Evolutionary conservation across 2,888 invertebrate genomes (phyloP), one percentile per base, ranked within the genome.

Genomic region (Bellardia bayeri): DNA sequence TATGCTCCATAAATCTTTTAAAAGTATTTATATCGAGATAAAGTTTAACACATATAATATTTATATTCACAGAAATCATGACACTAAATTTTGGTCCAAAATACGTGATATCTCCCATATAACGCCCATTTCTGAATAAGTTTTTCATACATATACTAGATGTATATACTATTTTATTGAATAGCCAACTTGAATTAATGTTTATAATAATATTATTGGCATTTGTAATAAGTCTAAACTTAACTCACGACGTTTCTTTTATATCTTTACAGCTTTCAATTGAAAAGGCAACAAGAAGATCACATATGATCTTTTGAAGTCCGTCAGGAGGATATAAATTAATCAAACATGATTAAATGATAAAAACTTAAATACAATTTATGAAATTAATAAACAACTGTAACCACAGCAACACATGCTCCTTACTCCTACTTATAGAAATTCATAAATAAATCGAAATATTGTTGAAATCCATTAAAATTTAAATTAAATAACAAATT

Each of bases 401-500:
- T 7, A 76, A 42, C 11, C 37, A 63, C 54, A 42, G 14, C 30
- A 8, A 9, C 33, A 23, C 66, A 30, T 16, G 23, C 33, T 45
- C 3, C 2, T 11, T 30, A 13, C 16, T 16, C 1, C 23, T 23
- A 23, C 23, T 23, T 1, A 23, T 6, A 56, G n/a, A 16, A 8
- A 51, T 7, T 54, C 8, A 42, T 40, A 64, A 40, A 54, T 54
- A 11, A 3, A 66, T 6, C 45, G 11, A 66, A 23, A 14, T 9
- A 9, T 13, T 66, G 78, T 42, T 66, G 51, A 63, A 75, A 37
- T 42, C 14, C 11, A 2, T 37, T 33, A 54, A 40, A 71, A 71
- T 11, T 16, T n/a, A 3, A 40, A 71, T 40, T 71, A 16, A 11
- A n/a, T 71, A 58, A 58, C 11, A 33, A 49, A 33, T 8, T 33